A percentile compares a stretch with the other conserved stretches of the same genome.
Conservation (phyloP, 2,113 vertebrate genomes). For the Thinocorus orbignyianus region DNA sequence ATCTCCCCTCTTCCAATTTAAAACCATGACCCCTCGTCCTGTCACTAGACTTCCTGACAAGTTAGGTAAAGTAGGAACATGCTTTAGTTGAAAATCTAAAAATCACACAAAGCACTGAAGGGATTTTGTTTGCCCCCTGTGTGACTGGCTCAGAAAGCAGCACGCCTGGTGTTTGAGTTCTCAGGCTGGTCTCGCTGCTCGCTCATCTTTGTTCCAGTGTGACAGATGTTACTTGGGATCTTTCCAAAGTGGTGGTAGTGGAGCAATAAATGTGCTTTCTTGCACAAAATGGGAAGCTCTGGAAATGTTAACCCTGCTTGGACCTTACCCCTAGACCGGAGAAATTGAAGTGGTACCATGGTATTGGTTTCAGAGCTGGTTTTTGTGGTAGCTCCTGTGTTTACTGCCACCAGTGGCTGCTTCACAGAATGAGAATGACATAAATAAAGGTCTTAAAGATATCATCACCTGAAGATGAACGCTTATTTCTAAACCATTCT, state of each 20-base stretch:
- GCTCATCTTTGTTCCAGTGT: neutral
- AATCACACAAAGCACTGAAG: neutral
- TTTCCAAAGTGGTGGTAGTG: neutral
- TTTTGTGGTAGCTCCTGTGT: neutral
- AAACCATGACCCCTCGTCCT: no score
- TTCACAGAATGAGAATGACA: neutral
- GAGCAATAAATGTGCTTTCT: neutral
- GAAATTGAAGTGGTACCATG: neutral
- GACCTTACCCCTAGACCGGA: neutral
- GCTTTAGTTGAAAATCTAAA: neutral
- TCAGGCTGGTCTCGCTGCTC: neutral
- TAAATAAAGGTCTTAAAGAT: neutral
- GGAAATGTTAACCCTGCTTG: neutral
- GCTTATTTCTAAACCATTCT: neutral
- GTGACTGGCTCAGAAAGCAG: neutral
- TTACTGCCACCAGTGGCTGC: neutral
- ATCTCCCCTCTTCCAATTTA: no score
- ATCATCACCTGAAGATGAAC: neutral
- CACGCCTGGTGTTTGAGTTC: neutral
- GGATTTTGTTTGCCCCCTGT: neutral
- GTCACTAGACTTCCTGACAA: no score
- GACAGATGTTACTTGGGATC: conserved; percentile 25
- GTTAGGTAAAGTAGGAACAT: neutral
- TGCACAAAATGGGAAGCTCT: neutral
- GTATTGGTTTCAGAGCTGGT: neutral